These are phyloP conservation scores for Anseranas semipalmata DNA, from an alignment of 2,113 vertebrate species.

Conservation along the genomic window DNA sequence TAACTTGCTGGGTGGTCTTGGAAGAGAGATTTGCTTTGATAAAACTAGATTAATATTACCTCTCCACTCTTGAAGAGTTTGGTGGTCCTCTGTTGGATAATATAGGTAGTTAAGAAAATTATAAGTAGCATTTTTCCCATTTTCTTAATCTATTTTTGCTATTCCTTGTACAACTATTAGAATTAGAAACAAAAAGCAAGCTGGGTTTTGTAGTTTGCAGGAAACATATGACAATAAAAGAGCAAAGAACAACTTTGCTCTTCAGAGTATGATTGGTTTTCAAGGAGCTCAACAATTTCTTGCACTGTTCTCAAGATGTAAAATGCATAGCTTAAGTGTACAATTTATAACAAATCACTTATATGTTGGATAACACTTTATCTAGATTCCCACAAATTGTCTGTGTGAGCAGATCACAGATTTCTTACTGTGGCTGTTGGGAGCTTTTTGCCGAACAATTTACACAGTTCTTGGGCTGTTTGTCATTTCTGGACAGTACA, in stretches of 20 bases:
- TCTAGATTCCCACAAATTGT: neutral
- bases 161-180: neutral
- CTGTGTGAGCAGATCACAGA: neutral
- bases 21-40: neutral
- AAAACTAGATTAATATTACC: neutral
- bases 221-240: neutral
- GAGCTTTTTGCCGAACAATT: neutral
- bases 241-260: neutral
- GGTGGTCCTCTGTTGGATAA: neutral
- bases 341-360: neutral
- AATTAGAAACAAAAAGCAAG: neutral
- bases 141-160: neutral
- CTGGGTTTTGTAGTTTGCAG: neutral
- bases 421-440: neutral
- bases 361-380: neutral
- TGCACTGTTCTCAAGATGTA: neutral
- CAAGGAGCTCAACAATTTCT: neutral
- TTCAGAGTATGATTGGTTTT: neutral
- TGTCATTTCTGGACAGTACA: neutral
- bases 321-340: neutral
- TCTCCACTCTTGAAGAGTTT: neutral
- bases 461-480: neutral
- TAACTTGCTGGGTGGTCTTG: constrained; percentile 45
- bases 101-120: neutral
- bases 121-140: neutral